phyloP scores from a whole-genome alignment of 2,113 vertebrate genomes.

The Paratilapia polleni region DNA sequence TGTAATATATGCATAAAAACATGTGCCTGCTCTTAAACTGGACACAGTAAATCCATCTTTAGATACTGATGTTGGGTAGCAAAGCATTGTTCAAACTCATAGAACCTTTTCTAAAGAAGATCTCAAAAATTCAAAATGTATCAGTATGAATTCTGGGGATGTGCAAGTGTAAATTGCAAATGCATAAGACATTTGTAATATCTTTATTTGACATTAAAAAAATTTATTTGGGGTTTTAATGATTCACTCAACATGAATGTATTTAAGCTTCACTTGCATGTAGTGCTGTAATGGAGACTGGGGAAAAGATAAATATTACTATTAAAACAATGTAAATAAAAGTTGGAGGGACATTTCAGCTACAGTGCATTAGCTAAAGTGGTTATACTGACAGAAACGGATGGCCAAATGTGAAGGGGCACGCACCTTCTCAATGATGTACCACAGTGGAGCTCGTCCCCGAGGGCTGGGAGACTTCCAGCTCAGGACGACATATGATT shows the following conservation, averaged over 20 bases:
- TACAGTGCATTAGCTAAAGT: not conserved
- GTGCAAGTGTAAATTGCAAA: not conserved
- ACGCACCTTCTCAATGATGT: conserved; percentile 89
- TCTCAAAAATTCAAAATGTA: not conserved
- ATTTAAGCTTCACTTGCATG: not conserved
- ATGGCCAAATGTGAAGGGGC: not conserved
- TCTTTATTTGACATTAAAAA: not conserved
- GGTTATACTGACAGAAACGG: not conserved
- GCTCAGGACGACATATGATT: conserved; percentile 93
- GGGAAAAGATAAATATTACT: not conserved
- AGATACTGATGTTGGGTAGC: not conserved
- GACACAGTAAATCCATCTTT: not conserved
- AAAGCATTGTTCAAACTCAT: not conserved
- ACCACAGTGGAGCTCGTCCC: conserved; percentile 88
- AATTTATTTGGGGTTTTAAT: not conserved
- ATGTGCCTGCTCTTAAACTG: not conserved
- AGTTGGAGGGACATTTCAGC: too few relatives aligned
- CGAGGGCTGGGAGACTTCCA: conserved; percentile 92
- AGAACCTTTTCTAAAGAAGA: not conserved
- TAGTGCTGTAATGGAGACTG: not conserved
- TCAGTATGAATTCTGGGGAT: not conserved
- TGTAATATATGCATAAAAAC: not conserved
- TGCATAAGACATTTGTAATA: too few relatives aligned
- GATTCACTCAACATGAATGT: not conserved
- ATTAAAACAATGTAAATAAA: not conserved